Evolutionary conservation across 2,888 invertebrate species (phyloP), one percentile per base, ranked within the genome.

Genomic region (Caenorhabditis wallacei): DNA sequence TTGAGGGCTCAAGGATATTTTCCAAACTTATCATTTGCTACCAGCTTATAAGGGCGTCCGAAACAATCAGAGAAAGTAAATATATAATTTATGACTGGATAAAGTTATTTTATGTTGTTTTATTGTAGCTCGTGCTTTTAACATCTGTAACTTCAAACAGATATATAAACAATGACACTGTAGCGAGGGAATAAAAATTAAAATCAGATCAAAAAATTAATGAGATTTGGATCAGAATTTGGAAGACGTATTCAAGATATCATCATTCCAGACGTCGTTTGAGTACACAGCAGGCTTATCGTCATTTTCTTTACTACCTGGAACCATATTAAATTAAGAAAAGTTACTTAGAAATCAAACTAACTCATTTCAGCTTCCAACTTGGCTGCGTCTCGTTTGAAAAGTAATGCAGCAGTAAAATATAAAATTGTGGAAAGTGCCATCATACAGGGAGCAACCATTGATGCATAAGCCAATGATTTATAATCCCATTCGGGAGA

Each of bases 361-460:
- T 57, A 24, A 84, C 86, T 79, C 82, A 84, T 81, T 71, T 84
- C 66, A 13, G 51, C n/a, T n/a, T 57, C 40, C 63, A 79, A 80
- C 26, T 75, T 83, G 10, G 46, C 64, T 37, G 83, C 81, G 70
- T 86, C 86, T 64, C 84, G 40, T 18, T 63, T 56, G 30, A 86
- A 80, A 10, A 79, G 35, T 20, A 84, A 16, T 2, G 86, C 82
- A 7, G 84, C 83, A 0, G 80, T 5, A n/a, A 84, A 85, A 53
- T 85, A 87, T 24, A 87, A 68, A 18, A 82, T 18, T 1, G 71
- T 80, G 0, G 84, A 72, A 16, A 84, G 20, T 0, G 57, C 22
- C 63, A 87, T 74, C 68, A 87, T 82, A 0, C 46, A 72, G 1
- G 85, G 84, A 10, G 86, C 81, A 1, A 85, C 26, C 22, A 81